Evolutionary conservation across 2,113 vertebrate genomes (phyloP), one percentile per base, ranked within the genome.

Genomic region (Epinephelus moara): DNA sequence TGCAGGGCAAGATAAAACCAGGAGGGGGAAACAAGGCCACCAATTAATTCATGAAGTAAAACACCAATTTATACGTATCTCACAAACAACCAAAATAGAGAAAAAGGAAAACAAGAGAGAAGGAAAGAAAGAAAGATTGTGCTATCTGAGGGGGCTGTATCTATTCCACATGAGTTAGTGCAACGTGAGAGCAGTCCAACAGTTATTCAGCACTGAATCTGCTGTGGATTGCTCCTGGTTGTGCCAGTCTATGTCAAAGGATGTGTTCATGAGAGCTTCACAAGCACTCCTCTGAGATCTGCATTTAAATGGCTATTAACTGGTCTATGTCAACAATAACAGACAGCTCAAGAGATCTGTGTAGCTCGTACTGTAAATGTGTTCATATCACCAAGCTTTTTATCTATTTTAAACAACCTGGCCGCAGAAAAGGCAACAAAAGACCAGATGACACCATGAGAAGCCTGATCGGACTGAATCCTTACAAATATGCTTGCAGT

Each of bases 161-260:
- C 50, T 82, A 19, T 90, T 89, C 57, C 75, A 85, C 81, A 85
- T 81, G 81, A 88, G 69, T 78, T 75, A 75, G 49, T 86, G 78
- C 82, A 89, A 89, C 45, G n/a, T 33, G 82, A 91, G 69, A 86
- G 62, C 37, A 27, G 60, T 55, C 72, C 37, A 25, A 27, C 60
- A 63, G 55, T 87, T 76, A 68, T 82, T 70, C 76, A 76, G 64
- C 78, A 56, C 57, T 61, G 40, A 52, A 66, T 81, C 64, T 71
- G 62, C 67, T 11, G 62, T 78, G 81, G 42, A 66, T 23, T 33
- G 49, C 62, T 80, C 57, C 72, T 64, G 62, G 21, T 59, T 55
- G 74, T 83, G 49, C 61, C 52, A 25, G 27, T 68, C 23, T 37
- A 57, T 25, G 55, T 62, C 42, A n/a, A 57, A 50, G 23, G 45